These are phyloP conservation scores for Arothron firmamentum DNA, from an alignment of 2,113 vertebrate species.

Conservation along the genomic window DNA sequence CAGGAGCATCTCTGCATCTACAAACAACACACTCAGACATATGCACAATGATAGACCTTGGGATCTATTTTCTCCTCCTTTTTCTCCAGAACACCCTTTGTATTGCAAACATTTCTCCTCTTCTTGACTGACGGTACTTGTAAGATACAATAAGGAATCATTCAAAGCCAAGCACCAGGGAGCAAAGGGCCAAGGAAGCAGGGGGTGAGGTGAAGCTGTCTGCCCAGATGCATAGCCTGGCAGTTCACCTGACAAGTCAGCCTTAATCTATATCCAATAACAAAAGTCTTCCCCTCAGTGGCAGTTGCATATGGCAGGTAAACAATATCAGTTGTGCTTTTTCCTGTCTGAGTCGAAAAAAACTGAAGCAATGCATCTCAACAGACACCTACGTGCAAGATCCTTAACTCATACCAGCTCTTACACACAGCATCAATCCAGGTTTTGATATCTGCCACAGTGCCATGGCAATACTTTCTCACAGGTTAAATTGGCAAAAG, in stretches of 20 bases:
- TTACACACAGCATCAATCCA: conserved; percentile 40
- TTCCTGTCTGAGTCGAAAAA: conserved; percentile 14
- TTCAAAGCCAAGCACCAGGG: background rate
- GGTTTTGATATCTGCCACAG: conserved; percentile 43
- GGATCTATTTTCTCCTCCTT: conserved; percentile 15
- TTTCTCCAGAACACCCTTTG: background rate
- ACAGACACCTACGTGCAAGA: conserved; percentile 30
- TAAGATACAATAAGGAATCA: background rate
- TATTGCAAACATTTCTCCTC: background rate
- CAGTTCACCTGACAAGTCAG: conserved; percentile 38
- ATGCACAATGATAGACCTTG: conserved; percentile 32
- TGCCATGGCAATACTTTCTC: conserved; percentile 8
- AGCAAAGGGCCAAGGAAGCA: background rate
- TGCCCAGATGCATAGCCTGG: background rate
- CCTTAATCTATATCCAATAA: conserved; percentile 42
- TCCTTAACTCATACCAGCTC: conserved; percentile 30
- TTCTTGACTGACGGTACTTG: background rate
- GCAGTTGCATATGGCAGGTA: background rate
- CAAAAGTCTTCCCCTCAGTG: conserved; percentile 23
- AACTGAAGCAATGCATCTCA: conserved; percentile 18
- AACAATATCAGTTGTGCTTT: conserved; percentile 18
- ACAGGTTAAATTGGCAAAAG: background rate
- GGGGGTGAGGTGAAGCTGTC: conserved; percentile 5
- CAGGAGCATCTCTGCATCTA: conserved; percentile 38
- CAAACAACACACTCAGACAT: conserved; percentile 41